Conservation (phyloP, 2,113 vertebrate genomes). For the Myanophis thanlyinensis region DNA sequence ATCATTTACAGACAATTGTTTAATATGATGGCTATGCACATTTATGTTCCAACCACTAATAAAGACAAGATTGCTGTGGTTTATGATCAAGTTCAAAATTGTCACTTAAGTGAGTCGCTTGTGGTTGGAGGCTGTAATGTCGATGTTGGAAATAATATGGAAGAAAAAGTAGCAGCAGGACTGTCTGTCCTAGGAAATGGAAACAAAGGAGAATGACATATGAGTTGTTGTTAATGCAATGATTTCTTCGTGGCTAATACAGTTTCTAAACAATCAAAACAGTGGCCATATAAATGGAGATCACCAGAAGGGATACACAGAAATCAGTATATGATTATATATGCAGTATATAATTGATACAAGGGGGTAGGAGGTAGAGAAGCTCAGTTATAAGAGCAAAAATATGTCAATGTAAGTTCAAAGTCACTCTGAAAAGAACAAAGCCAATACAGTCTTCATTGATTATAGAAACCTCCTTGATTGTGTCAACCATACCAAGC, state of each 20-base stretch:
- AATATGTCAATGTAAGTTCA: background rate
- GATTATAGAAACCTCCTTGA: background rate
- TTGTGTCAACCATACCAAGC: background rate
- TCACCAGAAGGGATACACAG: background rate
- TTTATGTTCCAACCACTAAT: background rate
- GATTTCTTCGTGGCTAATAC: background rate
- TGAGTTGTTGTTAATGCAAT: background rate
- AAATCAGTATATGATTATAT: too few relatives aligned
- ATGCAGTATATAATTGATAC: background rate
- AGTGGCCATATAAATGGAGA: background rate
- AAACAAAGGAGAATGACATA: background rate
- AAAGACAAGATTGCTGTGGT: background rate
- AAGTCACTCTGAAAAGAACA: background rate
- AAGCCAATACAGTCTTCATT: background rate
- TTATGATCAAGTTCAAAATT: background rate
- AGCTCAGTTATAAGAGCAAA: background rate
- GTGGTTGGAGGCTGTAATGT: background rate
- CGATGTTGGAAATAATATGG: background rate
- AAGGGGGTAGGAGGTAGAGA: background rate
- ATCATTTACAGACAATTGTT: background rate
- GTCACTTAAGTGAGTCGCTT: background rate
- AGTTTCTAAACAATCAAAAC: background rate
- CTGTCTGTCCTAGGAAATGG: background rate
- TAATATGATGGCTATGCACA: background rate
- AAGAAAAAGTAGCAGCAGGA: background rate